These are phyloP conservation scores for Scaptomyza polygonia DNA, from an alignment of 2,888 invertebrate species.

Conservation along the genomic window DNA sequence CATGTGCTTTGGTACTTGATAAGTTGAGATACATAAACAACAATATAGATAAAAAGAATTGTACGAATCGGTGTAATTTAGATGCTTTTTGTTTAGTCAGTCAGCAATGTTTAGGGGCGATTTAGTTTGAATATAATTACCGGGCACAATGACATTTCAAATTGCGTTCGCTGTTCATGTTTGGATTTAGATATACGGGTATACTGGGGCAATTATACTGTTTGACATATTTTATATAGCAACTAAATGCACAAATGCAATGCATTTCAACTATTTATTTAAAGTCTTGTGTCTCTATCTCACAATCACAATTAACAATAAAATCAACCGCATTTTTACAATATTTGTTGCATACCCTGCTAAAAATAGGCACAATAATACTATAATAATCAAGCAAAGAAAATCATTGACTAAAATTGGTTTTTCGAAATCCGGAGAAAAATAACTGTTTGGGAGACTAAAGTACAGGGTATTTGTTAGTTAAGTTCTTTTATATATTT, in stretches of 20 bases:
- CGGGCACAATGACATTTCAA: slow-evolving; percentile 22
- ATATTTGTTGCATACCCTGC: slow-evolving; percentile 13
- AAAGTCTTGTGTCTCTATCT: neutral
- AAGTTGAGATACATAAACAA: slow-evolving; percentile 5
- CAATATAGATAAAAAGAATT: slow-evolving; percentile 35
- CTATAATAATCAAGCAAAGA: too few relatives aligned
- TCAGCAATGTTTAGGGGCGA: slow-evolving; percentile 20
- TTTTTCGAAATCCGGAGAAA: too few relatives aligned
- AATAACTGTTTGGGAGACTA: neutral
- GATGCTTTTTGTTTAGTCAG: slow-evolving; percentile 36
- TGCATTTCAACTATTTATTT: slow-evolving; percentile 42
- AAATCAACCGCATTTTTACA: neutral
- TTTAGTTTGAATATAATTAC: slow-evolving; percentile 39
- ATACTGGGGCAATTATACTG: slow-evolving; percentile 51
- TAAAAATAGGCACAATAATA: neutral
- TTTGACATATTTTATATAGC: slow-evolving; percentile 67
- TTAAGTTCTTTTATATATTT: neutral
- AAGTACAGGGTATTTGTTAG: slow-evolving; percentile 20
- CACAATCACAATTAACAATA: slow-evolving; percentile 18
- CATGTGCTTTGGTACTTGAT: slow-evolving; percentile 10
- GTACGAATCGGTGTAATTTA: slow-evolving; percentile 13
- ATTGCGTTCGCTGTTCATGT: slow-evolving; percentile 25
- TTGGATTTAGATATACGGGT: slow-evolving; percentile 14
- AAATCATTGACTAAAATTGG: too few relatives aligned
- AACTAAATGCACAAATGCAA: slow-evolving; percentile 43